These are phyloP conservation scores for Zaprionus taronus DNA, from an alignment of 1,140 invertebrate genomes.

Conservation along the genomic window DNA sequence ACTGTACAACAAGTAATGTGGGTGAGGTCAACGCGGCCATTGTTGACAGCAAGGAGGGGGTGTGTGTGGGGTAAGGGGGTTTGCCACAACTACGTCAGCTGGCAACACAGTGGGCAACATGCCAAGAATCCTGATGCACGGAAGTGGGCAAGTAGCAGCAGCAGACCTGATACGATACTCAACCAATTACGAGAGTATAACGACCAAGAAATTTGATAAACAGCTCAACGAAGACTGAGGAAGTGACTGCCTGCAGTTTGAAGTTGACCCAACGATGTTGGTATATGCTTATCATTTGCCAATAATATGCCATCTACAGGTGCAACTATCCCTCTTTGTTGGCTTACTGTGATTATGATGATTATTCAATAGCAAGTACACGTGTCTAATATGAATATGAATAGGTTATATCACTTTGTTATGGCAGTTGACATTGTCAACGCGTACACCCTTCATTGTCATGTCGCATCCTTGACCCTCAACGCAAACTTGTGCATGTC, in stretches of 20 bases:
- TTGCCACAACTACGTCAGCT: slow-evolving; percentile 48
- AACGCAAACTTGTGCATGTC: slow-evolving; percentile 72
- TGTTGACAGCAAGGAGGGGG: slow-evolving; percentile 9
- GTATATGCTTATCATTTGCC: too few species aligned
- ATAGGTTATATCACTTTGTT: neutral
- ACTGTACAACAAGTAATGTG: slow-evolving; percentile 59
- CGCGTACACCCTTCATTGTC: slow-evolving; percentile 5
- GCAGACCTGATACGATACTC: slow-evolving; percentile 30
- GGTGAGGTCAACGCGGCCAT: slow-evolving; percentile 68
- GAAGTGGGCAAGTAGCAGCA: slow-evolving; percentile 44
- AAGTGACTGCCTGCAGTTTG: neutral
- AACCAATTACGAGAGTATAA: slow-evolving; percentile 7
- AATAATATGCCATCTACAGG: neutral
- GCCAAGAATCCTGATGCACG: slow-evolving; percentile 65
- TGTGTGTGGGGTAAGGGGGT: neutral
- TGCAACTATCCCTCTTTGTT: neutral
- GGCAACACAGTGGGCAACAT: slow-evolving; percentile 73
- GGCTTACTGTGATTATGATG: neutral
- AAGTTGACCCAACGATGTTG: too few species aligned
- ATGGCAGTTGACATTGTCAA: slow-evolving; percentile 21
- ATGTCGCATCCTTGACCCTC: slow-evolving; percentile 61
- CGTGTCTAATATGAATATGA: neutral
- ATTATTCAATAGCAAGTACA: neutral
- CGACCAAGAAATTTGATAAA: slow-evolving; percentile 30
- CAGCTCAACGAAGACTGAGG: slow-evolving; percentile 12